Conservation (phyloP, 2,888 invertebrate species). For the Epinotia brunnichana region DNA sequence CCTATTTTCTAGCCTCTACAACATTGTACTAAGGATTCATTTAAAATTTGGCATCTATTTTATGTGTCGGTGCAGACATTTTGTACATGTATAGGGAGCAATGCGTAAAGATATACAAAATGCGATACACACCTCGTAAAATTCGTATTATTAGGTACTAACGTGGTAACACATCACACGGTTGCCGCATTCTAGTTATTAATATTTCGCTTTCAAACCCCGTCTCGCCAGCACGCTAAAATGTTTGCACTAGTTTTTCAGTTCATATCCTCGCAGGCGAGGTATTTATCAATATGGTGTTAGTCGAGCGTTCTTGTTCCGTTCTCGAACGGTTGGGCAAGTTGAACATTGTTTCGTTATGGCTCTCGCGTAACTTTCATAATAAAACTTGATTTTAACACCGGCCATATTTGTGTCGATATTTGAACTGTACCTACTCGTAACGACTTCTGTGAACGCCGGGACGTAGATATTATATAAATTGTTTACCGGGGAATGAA, state of each 20-base stretch:
- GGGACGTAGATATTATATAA: neutral
- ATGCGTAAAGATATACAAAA: neutral
- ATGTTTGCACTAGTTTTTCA: constrained; percentile 35
- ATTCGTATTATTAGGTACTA: neutral
- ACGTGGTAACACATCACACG: neutral
- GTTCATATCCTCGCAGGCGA: constrained; percentile 42
- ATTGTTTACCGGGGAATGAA: no score
- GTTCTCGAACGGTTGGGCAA: constrained; percentile 56
- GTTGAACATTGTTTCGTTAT: constrained; percentile 65
- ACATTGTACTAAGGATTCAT: neutral
- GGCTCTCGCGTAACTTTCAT: constrained; percentile 66
- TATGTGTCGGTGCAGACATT: neutral
- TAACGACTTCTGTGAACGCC: neutral
- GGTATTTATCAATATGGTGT: constrained; percentile 59
- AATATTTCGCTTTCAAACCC: constrained; percentile 33
- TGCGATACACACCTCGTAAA: neutral
- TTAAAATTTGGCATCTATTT: neutral
- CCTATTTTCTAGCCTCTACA: no score
- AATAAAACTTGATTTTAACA: constrained; percentile 68
- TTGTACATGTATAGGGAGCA: neutral
- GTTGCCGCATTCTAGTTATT: constrained; percentile 26
- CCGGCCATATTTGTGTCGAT: constrained; percentile 39
- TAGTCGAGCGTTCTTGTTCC: constrained; percentile 50
- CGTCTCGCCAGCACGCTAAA: constrained; percentile 20
- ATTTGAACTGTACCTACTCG: constrained; percentile 2